Base-by-base conservation (phyloP, 2,888 invertebrate genomes). In the Eupeodes luniger region DNA sequence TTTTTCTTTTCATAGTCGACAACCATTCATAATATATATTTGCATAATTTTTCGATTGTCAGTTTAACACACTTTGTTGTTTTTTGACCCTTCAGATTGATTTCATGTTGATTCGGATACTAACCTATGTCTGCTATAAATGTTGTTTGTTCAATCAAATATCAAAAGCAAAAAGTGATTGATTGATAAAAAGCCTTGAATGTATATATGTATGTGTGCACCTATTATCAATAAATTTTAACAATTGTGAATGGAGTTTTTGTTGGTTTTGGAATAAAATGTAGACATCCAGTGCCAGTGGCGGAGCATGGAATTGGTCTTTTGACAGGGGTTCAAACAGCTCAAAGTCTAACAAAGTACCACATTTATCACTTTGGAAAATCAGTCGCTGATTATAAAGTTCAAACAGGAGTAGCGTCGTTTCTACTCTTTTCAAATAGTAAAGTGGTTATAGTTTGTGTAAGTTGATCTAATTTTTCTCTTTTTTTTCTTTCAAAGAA, bases 41-140 rank as follows among this genome's bases (percentile, higher is more conserved):
- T 57, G 55, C 70, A 70, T 70, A 70, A 70, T 70, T 70, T 70
- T 57, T 57, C 70, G 40, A 57, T 70, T 70, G 70, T 70, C 70
- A 70, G 70, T 57, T 70, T 40, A 40, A 44, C 44, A 44, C 57
- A 44, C 70, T 70, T 44, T 44, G 16, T 14, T 70, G 70, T 19
- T 14, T 70, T 51, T 44, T 70, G 70, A 70, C 55, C 70, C 70
- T 70, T 44, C 55, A 70, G 44, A 70, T 70, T 70, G 55, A 57
- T 70, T 70, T 57, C 40, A n/a, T 40, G 70, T 44, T 70, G 55
- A 70, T 70, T 70, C 27, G 70, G 40, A 44, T 70, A 57, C 19
- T 14, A 57, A 70, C 55, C 40, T 70, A 27, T 57, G 70, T 70
- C 19, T 57, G n/a, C 57, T 19, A 44, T 27, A 70, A 14, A 57